Percentiles rank a stretch among this genome's conserved stretches.
phyloP scores from a whole-genome alignment of 2,888 invertebrate genomes.

The Lasius fuliginosus region DNA sequence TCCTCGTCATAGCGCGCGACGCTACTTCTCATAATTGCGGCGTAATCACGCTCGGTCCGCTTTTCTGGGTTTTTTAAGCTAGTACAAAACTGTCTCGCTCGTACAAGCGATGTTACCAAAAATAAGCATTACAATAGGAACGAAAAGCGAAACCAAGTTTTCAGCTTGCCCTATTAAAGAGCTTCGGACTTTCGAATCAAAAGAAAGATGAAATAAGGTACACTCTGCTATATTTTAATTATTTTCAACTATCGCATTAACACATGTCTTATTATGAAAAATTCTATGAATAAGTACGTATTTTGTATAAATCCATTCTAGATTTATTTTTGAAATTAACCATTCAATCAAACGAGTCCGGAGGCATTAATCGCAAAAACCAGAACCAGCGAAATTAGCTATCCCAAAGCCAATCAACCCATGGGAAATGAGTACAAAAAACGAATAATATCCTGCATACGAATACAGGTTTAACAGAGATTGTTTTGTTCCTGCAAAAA shows the following conservation, averaged over 20 bases:
- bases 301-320: not conserved
- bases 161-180: slow-evolving; percentile 6
- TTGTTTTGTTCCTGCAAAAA: not conserved
- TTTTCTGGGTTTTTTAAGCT: slow-evolving; percentile 61
- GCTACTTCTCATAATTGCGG: slow-evolving; percentile 75
- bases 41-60: slow-evolving; percentile 69
- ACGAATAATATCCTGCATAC: not conserved
- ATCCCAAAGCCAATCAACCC: slow-evolving; percentile 34
- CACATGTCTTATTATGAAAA: not conserved
- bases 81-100: slow-evolving; percentile 59
- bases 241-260: not conserved
- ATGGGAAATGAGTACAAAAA: not conserved
- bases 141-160: slow-evolving; percentile 21
- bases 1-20: slow-evolving; percentile 63
- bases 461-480: not conserved
- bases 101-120: slow-evolving; percentile 61
- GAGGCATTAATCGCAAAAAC: slow-evolving; percentile 42
- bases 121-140: slow-evolving; percentile 67
- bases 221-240: not conserved
- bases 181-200: not conserved
- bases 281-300: not conserved
- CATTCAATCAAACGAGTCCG: slow-evolving; percentile 59
- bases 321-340: slow-evolving; percentile 6
- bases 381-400: slow-evolving; percentile 57
- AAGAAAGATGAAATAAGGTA: not conserved